phyloP scores from a whole-genome alignment of 1,140 invertebrate genomes.

The Xylocopa sonorina region DNA sequence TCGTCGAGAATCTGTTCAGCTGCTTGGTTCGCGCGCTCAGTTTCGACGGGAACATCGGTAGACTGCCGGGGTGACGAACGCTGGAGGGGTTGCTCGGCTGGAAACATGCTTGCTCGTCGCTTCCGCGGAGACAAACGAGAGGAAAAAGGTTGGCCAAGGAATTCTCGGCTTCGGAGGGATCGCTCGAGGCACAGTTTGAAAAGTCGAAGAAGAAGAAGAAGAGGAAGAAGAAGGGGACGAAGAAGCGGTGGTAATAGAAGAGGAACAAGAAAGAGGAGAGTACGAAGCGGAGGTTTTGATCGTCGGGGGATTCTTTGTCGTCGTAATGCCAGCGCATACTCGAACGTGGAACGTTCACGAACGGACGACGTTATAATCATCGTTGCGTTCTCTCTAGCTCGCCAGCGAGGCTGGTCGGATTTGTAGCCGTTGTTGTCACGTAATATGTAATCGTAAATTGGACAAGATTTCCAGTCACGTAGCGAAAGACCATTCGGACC shows the following conservation, averaged over 20 bases:
- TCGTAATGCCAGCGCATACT: neutral
- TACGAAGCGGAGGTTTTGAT: neutral
- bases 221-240: too few relatives aligned
- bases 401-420: neutral
- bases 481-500: conserved; percentile 65
- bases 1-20: conserved; percentile 23
- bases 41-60: conserved; percentile 1
- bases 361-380: conserved; percentile 26
- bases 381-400: neutral
- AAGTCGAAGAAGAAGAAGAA: neutral
- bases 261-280: neutral
- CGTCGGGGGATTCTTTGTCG: neutral
- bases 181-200: conserved; percentile 9
- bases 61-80: neutral
- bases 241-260: neutral
- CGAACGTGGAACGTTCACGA: neutral
- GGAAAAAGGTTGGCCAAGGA: neutral
- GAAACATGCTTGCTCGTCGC: conserved; percentile 30
- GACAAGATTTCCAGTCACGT: conserved; percentile 76
- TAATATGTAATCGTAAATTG: conserved; percentile 76
- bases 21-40: neutral
- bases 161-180: neutral
- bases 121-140: conserved; percentile 8
- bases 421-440: conserved; percentile 65
- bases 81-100: neutral